Conservation (phyloP, 2,113 vertebrate genomes). For the Aythya baeri region DNA sequence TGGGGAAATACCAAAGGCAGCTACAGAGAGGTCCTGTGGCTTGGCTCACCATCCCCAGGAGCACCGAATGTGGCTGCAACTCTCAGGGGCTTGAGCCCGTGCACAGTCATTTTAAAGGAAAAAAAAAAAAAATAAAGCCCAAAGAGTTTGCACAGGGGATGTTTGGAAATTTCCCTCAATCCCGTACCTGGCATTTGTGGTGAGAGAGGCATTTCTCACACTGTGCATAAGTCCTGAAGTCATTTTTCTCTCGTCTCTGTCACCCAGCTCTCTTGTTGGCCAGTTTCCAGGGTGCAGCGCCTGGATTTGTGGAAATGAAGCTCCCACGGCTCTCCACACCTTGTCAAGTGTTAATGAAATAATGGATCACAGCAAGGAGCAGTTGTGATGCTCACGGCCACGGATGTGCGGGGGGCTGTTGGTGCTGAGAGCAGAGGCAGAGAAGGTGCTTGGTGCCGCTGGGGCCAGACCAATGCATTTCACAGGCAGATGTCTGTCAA, state of each 20-base stretch:
- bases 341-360: neutral
- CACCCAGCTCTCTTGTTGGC: neutral
- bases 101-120: fast-evolving
- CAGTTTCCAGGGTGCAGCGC: neutral
- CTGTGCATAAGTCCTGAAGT: neutral
- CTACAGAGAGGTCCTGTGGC: neutral
- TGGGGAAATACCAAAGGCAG: neutral
- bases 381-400: fast-evolving
- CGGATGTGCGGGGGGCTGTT: neutral
- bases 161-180: neutral
- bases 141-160: neutral
- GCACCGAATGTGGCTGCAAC: fast-evolving
- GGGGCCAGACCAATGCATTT: neutral
- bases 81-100: neutral
- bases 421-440: fast-evolving
- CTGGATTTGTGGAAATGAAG: slow-evolving; percentile 1
- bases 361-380: neutral
- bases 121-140: neutral
- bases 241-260: neutral
- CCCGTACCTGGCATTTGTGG: neutral
- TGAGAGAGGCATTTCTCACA: neutral
- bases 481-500: neutral
- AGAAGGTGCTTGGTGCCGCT: fast-evolving
- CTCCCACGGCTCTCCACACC: neutral
- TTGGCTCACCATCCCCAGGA: neutral